A percentile compares a stretch with the other conserved stretches of the same genome.
phyloP scores from a whole-genome alignment of 53 echinoderm and acorn worm species.

The Holothuria scabra region DNA sequence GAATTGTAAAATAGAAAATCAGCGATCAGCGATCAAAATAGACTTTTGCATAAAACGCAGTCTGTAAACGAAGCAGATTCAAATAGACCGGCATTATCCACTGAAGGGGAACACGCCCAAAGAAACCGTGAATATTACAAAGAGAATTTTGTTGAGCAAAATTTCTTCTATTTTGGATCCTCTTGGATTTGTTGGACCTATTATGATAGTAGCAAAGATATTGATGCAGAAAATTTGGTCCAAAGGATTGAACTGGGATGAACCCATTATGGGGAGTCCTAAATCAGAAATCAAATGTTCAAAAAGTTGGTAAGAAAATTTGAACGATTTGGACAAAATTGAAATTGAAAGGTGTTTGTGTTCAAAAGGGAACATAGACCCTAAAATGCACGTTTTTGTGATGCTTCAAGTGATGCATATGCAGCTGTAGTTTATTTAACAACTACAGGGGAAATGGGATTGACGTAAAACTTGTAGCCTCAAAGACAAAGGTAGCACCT shows the following conservation, averaged over 20 bases:
- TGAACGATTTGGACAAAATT: constrained; percentile 9
- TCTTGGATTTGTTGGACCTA: constrained; percentile 69
- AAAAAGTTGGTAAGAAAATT: not conserved
- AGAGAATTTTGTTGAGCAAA: constrained; percentile 65
- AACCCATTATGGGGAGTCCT: constrained; percentile 62
- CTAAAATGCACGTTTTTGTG: constrained; percentile 23
- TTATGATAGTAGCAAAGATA: constrained; percentile 64
- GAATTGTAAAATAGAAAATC: constrained; percentile 11
- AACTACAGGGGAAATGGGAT: not conserved
- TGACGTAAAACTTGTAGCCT: not conserved
- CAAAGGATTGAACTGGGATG: constrained; percentile 65
- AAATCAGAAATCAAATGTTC: not conserved
- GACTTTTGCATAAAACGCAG: constrained; percentile 27
- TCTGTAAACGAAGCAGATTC: constrained; percentile 2
- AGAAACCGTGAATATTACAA: constrained; percentile 40
- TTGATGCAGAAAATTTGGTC: constrained; percentile 76
- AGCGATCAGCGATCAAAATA: constrained; percentile 50
- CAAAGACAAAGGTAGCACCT: constrained; percentile 36
- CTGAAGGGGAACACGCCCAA: constrained; percentile 1
- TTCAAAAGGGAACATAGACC: no score
- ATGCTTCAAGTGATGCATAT: constrained; percentile 34
- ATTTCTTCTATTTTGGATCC: constrained; percentile 77
- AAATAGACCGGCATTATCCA: not conserved
- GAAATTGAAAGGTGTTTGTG: not conserved
- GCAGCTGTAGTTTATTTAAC: constrained; percentile 32